These are phyloP conservation scores for Toxotes chatareus DNA, from an alignment of 2,113 vertebrate species.

Conservation along the genomic window DNA sequence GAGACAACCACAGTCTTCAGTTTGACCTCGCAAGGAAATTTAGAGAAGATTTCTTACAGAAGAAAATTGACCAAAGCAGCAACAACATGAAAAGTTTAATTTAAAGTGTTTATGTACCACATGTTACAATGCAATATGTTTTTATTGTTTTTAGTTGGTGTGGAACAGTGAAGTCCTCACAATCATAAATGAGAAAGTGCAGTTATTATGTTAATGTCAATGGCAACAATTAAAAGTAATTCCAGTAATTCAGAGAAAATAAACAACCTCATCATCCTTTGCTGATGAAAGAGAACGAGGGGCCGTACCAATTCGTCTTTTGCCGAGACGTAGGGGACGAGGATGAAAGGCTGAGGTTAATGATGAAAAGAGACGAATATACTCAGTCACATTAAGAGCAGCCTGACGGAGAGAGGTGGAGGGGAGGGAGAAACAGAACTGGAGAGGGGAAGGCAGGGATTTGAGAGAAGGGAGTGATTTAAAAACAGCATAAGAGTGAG, in stretches of 20 bases:
- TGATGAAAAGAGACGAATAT: not conserved
- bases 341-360: conserved; percentile 36
- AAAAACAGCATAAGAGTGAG: not conserved
- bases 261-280: not conserved
- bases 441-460: not conserved
- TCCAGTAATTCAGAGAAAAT: not conserved
- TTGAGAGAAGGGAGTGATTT: not conserved
- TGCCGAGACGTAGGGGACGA: not conserved
- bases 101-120: too few species aligned
- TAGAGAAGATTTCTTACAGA: too few species aligned
- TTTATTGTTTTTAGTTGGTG: too few species aligned
- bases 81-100: too few species aligned
- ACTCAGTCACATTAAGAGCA: not conserved
- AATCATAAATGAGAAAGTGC: too few species aligned
- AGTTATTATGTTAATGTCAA: too few species aligned
- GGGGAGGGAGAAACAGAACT: not conserved
- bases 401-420: not conserved
- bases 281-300: conserved; percentile 17
- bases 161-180: too few species aligned
- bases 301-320: conserved; percentile 11
- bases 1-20: too few species aligned
- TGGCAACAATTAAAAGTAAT: not conserved
- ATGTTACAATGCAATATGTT: too few species aligned
- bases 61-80: too few species aligned
- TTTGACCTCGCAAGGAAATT: too few species aligned